Evolutionary conservation across 2,888 invertebrate species (phyloP).

Genomic region (Pinctada fucata): DNA sequence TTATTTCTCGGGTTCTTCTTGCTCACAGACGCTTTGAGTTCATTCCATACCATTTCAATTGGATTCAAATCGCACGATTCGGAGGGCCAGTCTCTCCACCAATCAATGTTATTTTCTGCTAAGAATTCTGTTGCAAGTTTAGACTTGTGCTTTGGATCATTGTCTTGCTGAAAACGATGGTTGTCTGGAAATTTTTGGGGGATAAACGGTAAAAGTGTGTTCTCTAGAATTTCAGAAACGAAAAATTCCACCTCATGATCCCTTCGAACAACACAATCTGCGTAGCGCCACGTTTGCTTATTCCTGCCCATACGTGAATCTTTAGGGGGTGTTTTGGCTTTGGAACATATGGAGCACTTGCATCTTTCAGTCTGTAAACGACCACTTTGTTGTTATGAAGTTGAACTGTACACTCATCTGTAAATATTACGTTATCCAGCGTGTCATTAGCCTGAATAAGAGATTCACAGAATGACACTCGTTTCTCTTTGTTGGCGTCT

Average conservation of each 20-base stretch:
- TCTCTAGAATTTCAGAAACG: background rate
- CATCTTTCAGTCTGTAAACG: background rate
- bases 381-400: background rate
- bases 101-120: background rate
- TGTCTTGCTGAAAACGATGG: background rate
- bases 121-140: background rate
- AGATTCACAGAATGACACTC: background rate
- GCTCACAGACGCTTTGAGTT: background rate
- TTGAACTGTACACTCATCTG: background rate
- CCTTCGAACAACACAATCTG: background rate
- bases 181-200: background rate
- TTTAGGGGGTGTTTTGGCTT: background rate
- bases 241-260: background rate
- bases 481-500: too few relatives aligned
- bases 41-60: background rate
- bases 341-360: background rate
- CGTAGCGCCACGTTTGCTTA: background rate
- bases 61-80: background rate
- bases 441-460: background rate
- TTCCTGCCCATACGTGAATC: background rate
- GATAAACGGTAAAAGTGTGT: background rate
- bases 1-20: background rate
- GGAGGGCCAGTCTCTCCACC: slow-evolving; percentile 1
- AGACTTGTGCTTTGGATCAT: background rate
- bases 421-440: background rate